These are phyloP conservation scores for Oophaga sylvatica DNA, from an alignment of 2,797 vertebrate species.

Conservation along the genomic window DNA sequence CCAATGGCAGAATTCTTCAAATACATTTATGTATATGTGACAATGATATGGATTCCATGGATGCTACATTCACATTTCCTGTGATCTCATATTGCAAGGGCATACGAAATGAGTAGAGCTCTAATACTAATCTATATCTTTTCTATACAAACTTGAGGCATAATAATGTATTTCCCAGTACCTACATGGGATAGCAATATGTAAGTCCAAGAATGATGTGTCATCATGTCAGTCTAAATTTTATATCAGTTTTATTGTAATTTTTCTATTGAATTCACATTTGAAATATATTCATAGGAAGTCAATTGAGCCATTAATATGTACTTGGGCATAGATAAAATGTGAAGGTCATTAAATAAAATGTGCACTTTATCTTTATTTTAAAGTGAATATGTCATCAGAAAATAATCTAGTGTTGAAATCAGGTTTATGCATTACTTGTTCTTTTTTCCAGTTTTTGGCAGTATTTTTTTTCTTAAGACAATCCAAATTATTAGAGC, in stretches of 20 bases:
- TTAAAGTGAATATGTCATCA: too few species aligned
- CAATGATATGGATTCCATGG: constrained; percentile 43
- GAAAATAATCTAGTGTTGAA: too few species aligned
- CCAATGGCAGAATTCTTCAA: constrained; percentile 48
- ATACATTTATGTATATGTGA: constrained; percentile 33
- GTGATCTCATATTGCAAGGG: constrained; percentile 33
- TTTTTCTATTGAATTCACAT: too few species aligned
- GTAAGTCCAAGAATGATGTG: not conserved
- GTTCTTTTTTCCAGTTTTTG: too few species aligned
- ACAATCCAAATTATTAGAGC: too few species aligned
- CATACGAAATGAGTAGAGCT: not conserved
- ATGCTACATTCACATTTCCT: constrained; percentile 26
- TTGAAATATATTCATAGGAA: too few species aligned
- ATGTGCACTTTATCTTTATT: too few species aligned
- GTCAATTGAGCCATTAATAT: too few species aligned
- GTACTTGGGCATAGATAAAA: too few species aligned
- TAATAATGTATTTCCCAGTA: not conserved
- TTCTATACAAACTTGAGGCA: not conserved
- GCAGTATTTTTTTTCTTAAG: too few species aligned
- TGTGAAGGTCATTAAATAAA: too few species aligned
- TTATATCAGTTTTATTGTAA: not conserved
- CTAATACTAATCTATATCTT: not conserved
- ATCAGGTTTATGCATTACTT: too few species aligned
- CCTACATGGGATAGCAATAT: not conserved
- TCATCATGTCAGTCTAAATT: not conserved